Evolutionary conservation across 2,113 vertebrate genomes (phyloP), one percentile per base, ranked within the genome.

Genomic region (Gopherus evgoodei): DNA sequence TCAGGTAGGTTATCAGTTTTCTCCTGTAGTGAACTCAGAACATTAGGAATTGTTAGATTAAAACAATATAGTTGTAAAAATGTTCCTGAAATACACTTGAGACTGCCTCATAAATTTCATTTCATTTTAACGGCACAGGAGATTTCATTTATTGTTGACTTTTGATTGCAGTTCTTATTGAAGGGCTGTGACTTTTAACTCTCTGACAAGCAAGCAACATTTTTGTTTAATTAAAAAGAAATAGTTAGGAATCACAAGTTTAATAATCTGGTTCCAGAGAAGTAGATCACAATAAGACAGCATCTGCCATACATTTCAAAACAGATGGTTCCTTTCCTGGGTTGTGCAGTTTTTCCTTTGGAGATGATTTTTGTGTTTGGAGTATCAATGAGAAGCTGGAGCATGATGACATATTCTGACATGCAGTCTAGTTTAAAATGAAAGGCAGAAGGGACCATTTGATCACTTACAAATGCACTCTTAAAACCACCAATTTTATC

Each of bases 301-400:
- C 83, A 97, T 75, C 85, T 98, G 93, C 81, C 97, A 96, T 96
- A 87, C 16, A 87, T 93, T 96, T 95, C 65, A 92, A 90, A 97
- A 91, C 84, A 96, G 89, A 96, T 96, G 90, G 79, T 22, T 78
- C 57, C 90, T 95, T 96, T 97, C 87, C 94, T 95, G 86, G 62
- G 38, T 84, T 93, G 79, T 82, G 91, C 25, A 88, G 38, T 83
- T 90, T 92, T 94, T 75, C 13, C 90, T n/a, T 81, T 69, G 27
- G 54, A 94, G 79, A 72, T 47, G 35, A 25, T 53, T 59, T 16
- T 53, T 84, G 3, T 84, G 50, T 62, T 21, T 44, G 62, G 79
- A 96, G 84, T 19, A 56, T 56, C 57, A 81, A 4, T 35, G 49
- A 75, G 38, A 92, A 90, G 19, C 21, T 86, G 17, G 80, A 79